phyloP scores from a whole-genome alignment of 2,113 vertebrate genomes.

The Elanoides forficatus region DNA sequence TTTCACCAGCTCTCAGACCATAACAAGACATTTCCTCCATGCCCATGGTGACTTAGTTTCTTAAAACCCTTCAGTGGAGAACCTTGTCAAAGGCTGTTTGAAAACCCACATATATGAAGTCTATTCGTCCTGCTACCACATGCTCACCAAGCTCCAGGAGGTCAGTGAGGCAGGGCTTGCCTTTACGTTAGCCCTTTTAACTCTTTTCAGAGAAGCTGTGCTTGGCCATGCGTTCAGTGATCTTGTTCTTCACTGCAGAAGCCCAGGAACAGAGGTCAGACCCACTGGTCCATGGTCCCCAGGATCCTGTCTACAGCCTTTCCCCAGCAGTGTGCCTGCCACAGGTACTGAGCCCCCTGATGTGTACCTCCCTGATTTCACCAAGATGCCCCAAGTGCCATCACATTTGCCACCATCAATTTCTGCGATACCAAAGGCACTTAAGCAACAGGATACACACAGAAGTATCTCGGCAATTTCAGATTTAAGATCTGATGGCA shows the following conservation, averaged over 20 bases:
- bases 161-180: rapidly evolving
- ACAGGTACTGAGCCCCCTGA: neutral
- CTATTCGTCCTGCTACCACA: neutral
- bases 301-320: neutral
- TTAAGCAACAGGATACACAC: neutral
- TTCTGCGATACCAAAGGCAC: neutral
- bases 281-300: neutral
- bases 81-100: neutral
- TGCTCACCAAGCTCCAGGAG: neutral
- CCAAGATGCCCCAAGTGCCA: neutral
- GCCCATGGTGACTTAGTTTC: neutral
- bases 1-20: neutral
- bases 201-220: neutral
- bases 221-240: neutral
- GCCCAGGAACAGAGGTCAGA: neutral
- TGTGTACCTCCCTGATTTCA: rapidly evolving
- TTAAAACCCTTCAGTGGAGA: neutral
- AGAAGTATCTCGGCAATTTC: conserved; percentile 11
- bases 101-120: neutral
- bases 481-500: neutral
- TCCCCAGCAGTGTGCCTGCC: rapidly evolving
- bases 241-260: neutral
- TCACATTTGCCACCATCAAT: neutral
- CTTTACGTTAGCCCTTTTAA: neutral
- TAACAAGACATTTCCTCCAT: neutral